Evolutionary conservation across 2,888 invertebrate species (phyloP), one percentile per base, ranked within the genome.

Genomic region (Stenodera caucasica): DNA sequence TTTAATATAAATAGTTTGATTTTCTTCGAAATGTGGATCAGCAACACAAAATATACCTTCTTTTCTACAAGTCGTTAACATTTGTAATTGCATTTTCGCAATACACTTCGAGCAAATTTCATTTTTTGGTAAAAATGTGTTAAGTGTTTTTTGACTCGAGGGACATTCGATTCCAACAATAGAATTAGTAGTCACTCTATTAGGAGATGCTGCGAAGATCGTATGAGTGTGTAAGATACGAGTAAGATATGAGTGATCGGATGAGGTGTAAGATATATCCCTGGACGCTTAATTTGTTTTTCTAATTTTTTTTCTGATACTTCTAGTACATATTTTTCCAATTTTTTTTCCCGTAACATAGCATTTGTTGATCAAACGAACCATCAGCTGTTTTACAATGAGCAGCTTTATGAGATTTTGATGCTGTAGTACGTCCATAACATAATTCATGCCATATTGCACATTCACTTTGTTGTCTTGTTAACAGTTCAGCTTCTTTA

Each of bases 371-470:
- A 15, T 50, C 50, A 9, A 50, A 23, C 2, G 35, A 7, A 8
- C 50, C 33, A 33, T 23, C 11, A 15, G 12, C 15, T 2, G 33
- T 50, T 26, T 49, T 49, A 26, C 40, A 40, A 21, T 40, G 40
- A 11, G 57, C 57, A 2, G 29, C 21, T 18, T 57, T 40, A 40
- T 51, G 37, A 11, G 40, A 26, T 35, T 57, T 57, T 15, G 57
- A 57, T 12, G 50, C 57, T 21, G 57, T 57, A 11, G 51, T 14
- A 29, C 52, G 26, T 12, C 29, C 57, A 29, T 35, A 57, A 11
- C 26, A 33, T 3, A 57, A 5, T 14, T 51, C 57, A 29, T 40
- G 30, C 52, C 57, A 57, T 55, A 32, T 32, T 32, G 32, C 7
- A 32, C 32, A 32, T 29, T 29, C 32, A 32, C 32, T 32, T 7